Evolutionary conservation across 1,140 invertebrate genomes (phyloP), one percentile per base, ranked within the genome.

Genomic region (Pygmarrhopalites habei): DNA sequence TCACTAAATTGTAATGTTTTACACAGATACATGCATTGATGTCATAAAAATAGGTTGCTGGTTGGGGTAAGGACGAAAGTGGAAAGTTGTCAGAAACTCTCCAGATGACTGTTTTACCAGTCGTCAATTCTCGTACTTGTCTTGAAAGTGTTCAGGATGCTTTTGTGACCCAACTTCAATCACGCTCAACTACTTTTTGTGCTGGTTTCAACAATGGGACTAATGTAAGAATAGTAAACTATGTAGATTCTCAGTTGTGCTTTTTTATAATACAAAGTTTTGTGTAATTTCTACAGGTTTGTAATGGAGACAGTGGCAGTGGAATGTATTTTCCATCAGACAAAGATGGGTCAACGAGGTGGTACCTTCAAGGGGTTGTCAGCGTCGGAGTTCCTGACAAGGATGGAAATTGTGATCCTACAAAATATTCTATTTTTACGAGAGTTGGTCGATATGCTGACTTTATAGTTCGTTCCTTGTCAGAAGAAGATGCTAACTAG

Each of bases 361-460:
- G 69, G 69, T 67, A 61, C 51, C 28, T 71, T 23, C 69, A 69
- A 63, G 69, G 44, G 15, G 25, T 59, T 26, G 59, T 67, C 14
- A 69, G 67, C 35, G 60, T 67, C 1, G 67, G 69, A 0, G 60
- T 68, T 52, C 25, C 57, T 21, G 55, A 66, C 1, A 41, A 62
- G 43, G 28, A 51, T 43, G 58, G 60, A 23, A 58, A 51, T 26
- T 71, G 69, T 62, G 55, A 71, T 32, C 67, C 69, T 2, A 60
- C 65, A 21, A 51, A 66, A 60, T 60, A 58, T 39, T 63, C 69
- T 1, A 43, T 71, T 39, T 71, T 71, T 62, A 71, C 66, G 14
- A 60, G 69, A 25, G 60, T 71, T 12, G 63, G 66, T 49, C 49
- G 66, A 52, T 71, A 66, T 63, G 63, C 69, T 10, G 66, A 68